Percentiles rank a stretch among this genome's conserved stretches.
phyloP scores from a whole-genome alignment of 2,888 invertebrate species.

The Eupithecia dodoneata region DNA sequence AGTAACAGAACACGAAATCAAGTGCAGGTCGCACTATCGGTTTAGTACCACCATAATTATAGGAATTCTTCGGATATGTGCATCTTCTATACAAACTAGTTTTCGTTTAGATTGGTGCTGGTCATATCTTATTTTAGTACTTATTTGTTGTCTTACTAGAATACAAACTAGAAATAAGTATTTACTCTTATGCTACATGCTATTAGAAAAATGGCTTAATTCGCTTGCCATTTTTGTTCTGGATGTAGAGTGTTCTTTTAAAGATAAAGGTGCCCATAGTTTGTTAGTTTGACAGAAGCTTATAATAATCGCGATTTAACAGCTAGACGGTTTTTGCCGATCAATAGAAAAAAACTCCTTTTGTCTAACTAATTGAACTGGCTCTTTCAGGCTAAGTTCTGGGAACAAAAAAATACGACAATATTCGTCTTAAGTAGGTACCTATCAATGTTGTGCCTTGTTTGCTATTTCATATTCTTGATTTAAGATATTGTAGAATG shows the following conservation, averaged over 20 bases:
- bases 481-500: neutral
- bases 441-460: neutral
- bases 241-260: neutral
- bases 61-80: neutral
- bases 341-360: neutral
- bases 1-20: neutral
- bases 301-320: neutral
- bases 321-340: neutral
- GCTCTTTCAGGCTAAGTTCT: neutral
- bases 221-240: neutral
- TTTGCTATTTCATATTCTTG: neutral
- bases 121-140: neutral
- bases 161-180: neutral
- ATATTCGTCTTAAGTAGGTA: neutral
- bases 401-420: slow-evolving; percentile 2
- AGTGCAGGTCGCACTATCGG: neutral
- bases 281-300: neutral
- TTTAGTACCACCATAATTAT: neutral
- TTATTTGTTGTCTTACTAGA: neutral
- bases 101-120: neutral
- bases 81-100: neutral
- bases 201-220: neutral
- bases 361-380: neutral
- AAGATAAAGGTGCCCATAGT: neutral
- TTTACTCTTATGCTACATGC: neutral